A percentile compares a stretch with the other conserved stretches of the same genome.
Conservation (phyloP, 2,113 vertebrate species). For the Donacobius atricapilla region DNA sequence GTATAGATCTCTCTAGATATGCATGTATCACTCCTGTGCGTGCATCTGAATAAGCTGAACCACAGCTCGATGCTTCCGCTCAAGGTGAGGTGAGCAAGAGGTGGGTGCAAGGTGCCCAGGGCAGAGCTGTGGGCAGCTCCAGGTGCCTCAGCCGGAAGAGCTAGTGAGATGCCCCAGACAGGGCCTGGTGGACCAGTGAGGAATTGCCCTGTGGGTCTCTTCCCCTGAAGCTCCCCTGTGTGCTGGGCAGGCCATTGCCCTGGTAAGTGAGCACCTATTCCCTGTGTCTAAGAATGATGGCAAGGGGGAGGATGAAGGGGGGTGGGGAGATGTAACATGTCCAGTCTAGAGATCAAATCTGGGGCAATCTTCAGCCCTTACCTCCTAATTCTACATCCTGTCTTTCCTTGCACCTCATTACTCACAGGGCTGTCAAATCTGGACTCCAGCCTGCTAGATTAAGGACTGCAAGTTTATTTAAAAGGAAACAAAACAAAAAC, state of each 20-base stretch:
- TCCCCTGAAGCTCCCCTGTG: fast-evolving
- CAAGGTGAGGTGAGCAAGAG: not conserved
- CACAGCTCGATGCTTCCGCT: fast-evolving
- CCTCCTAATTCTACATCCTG: constrained; percentile 42
- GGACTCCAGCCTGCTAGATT: constrained; percentile 17
- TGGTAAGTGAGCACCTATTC: fast-evolving
- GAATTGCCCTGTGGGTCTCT: fast-evolving
- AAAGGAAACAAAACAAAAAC: constrained; percentile 39
- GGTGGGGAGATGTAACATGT: not conserved
- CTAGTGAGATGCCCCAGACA: too few species aligned
- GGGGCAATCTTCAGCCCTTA: constrained; percentile 20
- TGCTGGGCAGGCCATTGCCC: not conserved
- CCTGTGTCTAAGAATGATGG: not conserved
- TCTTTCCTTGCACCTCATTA: constrained; percentile 39
- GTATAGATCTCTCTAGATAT: not conserved
- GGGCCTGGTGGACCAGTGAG: not conserved
- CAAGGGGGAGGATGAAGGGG: not conserved
- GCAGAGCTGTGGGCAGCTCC: not conserved
- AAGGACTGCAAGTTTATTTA: constrained; percentile 49
- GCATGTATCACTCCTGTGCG: fast-evolving
- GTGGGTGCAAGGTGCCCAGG: not conserved
- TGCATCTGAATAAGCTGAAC: not conserved
- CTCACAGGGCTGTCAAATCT: constrained; percentile 25
- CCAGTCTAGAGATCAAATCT: not conserved
- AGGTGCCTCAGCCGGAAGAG: not conserved